Evolutionary conservation across 2,113 vertebrate genomes (phyloP), one percentile per base, ranked within the genome.

Genomic region (Ictalurus furcatus): DNA sequence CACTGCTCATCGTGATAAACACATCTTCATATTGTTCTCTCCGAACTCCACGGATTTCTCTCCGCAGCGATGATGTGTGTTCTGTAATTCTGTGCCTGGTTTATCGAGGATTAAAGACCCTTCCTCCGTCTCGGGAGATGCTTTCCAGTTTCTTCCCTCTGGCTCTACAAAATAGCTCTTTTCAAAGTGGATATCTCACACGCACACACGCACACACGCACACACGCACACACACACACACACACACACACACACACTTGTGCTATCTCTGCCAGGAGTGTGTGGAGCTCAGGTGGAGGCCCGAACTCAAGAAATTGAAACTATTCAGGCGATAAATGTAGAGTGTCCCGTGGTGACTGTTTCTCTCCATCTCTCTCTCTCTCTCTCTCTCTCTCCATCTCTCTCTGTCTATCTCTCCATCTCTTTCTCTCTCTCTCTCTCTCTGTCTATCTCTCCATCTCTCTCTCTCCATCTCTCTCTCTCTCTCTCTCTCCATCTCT

Each of bases 251-350:
- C 59, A 85, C 37, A 37, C 48, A 88, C 65, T 48, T 11, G 6
- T 21, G 61, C 86, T 85, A 54, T 88, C 74, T 63, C 79, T 73
- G 54, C 54, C 23, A 58, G 78, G 52, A 81, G 74, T n/a, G 67
- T 63, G 19, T 69, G 44, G 82, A 85, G 88, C 91, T 85, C 90
- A 87, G 88, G 86, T 92, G 91, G 86, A 89, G 59, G 61, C 48
- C n/a, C 28, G 71, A 84, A 84, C 58, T 58, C n/a, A 54, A 89
- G 88, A 90, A 88, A 88, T 88, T 89, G 44, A 86, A 92, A 89
- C 86, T 83, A 73, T 86, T 88, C 69, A 89, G 82, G 84, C 71
- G 59, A 52, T 65, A 85, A 87, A 85, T 87, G 87, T 54, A 16
- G 54, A 80, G 56, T 58, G n/a, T 86, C 40, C 61, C 56, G 9